These are phyloP conservation scores for Urocyon cinereoargenteus DNA, from an alignment of 2,797 vertebrate species.

Conservation along the genomic window DNA sequence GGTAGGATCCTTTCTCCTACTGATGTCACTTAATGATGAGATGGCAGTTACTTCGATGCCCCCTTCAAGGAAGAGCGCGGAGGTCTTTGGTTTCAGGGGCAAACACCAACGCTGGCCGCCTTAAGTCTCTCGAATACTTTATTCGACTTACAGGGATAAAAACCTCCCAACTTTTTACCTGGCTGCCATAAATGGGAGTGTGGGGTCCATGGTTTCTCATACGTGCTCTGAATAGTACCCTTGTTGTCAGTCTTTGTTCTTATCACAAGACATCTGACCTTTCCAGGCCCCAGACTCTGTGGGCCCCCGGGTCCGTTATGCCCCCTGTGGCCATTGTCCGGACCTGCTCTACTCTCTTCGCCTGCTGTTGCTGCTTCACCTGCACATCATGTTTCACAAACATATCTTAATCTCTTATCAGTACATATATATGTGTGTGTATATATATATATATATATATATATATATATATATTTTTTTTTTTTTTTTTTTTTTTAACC, in stretches of 20 bases:
- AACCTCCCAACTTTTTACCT: neutral
- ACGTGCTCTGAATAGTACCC: neutral
- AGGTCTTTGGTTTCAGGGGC: neutral
- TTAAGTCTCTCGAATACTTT: neutral
- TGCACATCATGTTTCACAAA: neutral
- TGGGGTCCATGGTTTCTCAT: neutral
- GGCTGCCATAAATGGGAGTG: neutral
- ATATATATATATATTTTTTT: too few species aligned
- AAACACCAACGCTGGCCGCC: neutral
- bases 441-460: too few species aligned
- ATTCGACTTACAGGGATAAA: neutral
- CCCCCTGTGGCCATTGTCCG: neutral
- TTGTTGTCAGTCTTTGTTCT: conserved; percentile 13
- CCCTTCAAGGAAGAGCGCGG: neutral
- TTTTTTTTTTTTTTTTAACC: neutral
- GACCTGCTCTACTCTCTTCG: too few species aligned
- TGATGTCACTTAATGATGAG: neutral
- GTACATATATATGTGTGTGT: too few species aligned
- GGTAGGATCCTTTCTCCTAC: neutral
- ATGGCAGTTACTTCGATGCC: neutral
- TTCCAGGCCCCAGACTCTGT: neutral
- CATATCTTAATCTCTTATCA: neutral
- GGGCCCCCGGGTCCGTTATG: neutral
- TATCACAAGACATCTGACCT: neutral
- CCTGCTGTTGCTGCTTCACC: neutral